These are phyloP conservation scores for Gibbula magus DNA, from an alignment of 2,888 invertebrate genomes.

Conservation along the genomic window DNA sequence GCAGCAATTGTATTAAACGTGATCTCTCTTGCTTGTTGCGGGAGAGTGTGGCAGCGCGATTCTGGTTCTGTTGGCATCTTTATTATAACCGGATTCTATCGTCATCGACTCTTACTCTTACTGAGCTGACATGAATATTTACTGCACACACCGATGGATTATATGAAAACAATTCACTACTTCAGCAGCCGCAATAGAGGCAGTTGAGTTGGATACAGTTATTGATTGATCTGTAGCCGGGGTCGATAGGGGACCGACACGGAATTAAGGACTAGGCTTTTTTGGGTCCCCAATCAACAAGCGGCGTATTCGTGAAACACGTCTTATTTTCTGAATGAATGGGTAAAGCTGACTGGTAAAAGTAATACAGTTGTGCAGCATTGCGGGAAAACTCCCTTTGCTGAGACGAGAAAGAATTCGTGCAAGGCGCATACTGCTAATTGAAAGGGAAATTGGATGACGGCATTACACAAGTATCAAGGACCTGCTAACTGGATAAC, in stretches of 20 bases:
- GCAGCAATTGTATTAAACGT: no score
- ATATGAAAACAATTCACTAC: no score
- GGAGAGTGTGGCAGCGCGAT: no score
- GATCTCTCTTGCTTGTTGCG: no score
- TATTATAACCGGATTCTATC: no score
- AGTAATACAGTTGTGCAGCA: not conserved
- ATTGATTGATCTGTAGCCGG: not conserved
- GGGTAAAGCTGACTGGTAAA: conserved; percentile 10
- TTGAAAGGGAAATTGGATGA: conserved; percentile 24
- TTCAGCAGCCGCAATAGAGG: no score
- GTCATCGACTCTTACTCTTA: no score
- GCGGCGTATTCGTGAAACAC: not conserved
- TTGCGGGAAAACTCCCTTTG: not conserved
- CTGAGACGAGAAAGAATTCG: not conserved
- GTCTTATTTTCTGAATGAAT: conserved; percentile 20
- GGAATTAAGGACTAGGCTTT: conserved; percentile 14
- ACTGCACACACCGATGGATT: no score
- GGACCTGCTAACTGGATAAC: conserved; percentile 11
- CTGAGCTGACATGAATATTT: no score
- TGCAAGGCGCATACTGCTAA: not conserved
- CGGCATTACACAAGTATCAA: conserved; percentile 17
- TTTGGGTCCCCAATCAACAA: conserved; percentile 13
- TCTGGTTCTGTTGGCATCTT: no score
- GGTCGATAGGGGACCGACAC: not conserved
- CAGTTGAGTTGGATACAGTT: no score